Evolutionary conservation across 2,888 invertebrate genomes (phyloP).

Genomic region (Rhingia rostrata): DNA sequence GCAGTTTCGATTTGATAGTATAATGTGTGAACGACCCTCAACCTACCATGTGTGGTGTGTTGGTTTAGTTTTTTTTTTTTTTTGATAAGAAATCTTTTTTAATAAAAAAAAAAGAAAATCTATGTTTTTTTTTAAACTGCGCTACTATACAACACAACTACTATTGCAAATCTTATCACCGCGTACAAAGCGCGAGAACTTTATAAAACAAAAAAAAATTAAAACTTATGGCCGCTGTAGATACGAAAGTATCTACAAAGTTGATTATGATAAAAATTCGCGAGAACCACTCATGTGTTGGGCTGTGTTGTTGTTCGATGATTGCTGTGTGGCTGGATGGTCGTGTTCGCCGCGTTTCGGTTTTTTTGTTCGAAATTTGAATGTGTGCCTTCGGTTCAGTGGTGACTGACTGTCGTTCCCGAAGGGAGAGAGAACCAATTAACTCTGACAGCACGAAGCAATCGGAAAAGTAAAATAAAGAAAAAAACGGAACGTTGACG

Average conservation of each 20-base stretch:
- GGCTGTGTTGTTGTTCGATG: neutral
- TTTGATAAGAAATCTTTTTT: slow-evolving; percentile 47
- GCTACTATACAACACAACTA: slow-evolving; percentile 14
- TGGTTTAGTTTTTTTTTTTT: neutral
- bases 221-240: slow-evolving; percentile 40
- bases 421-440: slow-evolving; percentile 64
- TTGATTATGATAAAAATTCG: slow-evolving; percentile 64
- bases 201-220: neutral
- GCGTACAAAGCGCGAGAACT: slow-evolving; percentile 12
- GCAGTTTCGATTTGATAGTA: neutral
- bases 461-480: slow-evolving; percentile 33
- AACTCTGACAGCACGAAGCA: slow-evolving; percentile 56
- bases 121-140: neutral
- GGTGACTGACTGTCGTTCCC: slow-evolving; percentile 52
- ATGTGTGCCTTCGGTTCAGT: slow-evolving; percentile 53
- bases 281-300: slow-evolving; percentile 52
- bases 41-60: neutral
- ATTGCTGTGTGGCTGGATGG: neutral
- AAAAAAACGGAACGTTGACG: slow-evolving; percentile 5
- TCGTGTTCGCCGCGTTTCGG: slow-evolving; percentile 21
- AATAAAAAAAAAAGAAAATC: slow-evolving; percentile 5
- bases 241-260: slow-evolving; percentile 54
- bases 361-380: slow-evolving; percentile 34
- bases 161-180: slow-evolving; percentile 56
- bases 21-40: neutral